phyloP scores from a whole-genome alignment of 2,888 invertebrate genomes.

The Dugesia japonica region DNA sequence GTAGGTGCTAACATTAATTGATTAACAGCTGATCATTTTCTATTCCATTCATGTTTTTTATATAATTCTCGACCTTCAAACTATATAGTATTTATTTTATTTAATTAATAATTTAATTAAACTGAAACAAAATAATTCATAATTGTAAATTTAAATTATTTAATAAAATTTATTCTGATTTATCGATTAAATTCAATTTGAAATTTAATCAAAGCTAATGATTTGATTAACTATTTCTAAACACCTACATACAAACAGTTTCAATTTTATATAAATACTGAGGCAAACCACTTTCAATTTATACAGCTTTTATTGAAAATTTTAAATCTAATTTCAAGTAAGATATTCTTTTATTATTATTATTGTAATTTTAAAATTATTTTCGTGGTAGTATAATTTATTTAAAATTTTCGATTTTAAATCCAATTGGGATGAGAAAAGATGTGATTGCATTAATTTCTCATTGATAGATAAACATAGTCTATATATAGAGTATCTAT shows the following conservation, averaged over 20 bases:
- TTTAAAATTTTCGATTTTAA: too few relatives aligned
- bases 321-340: too few relatives aligned
- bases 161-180: not conserved
- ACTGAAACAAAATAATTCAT: not conserved
- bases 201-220: not conserved
- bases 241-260: too few relatives aligned
- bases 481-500: not conserved
- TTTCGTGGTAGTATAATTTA: too few relatives aligned
- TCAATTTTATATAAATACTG: too few relatives aligned
- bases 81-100: not conserved
- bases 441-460: not conserved
- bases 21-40: conserved; percentile 20
- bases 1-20: not conserved
- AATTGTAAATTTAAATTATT: not conserved
- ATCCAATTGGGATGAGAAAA: too few relatives aligned
- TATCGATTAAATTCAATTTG: not conserved
- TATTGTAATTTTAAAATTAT: too few relatives aligned
- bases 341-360: too few relatives aligned
- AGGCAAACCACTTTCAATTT: too few relatives aligned
- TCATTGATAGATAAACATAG: conserved; percentile 13
- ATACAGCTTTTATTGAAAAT: too few relatives aligned
- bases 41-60: not conserved
- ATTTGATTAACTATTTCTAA: not conserved
- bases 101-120: not conserved
- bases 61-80: not conserved